These are phyloP conservation scores for Megastigmus dorsalis DNA, from an alignment of 2,888 invertebrate species.

Conservation along the genomic window DNA sequence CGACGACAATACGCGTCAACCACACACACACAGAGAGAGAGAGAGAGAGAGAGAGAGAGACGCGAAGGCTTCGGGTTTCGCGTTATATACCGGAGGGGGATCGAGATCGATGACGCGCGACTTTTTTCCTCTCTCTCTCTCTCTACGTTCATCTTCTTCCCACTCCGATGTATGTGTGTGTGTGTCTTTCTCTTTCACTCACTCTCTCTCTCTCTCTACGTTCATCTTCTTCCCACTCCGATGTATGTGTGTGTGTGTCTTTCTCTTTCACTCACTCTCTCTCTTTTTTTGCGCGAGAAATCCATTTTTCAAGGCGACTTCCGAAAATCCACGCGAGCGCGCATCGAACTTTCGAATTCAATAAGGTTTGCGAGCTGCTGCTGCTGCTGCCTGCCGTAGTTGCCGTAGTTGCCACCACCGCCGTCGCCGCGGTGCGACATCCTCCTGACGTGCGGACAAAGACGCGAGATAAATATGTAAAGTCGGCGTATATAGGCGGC, in stretches of 20 bases:
- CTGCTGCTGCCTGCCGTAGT: no score
- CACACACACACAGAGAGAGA: constrained; percentile 9
- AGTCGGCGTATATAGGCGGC: no score
- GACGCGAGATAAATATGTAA: constrained; percentile 67
- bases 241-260: not conserved
- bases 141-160: no score
- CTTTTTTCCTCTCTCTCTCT: constrained; percentile 49
- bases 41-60: no score
- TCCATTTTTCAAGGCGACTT: constrained; percentile 47
- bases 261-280: not conserved
- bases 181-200: not conserved
- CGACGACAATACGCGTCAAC: constrained; percentile 61
- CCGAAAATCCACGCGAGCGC: constrained; percentile 49
- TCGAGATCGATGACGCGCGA: constrained; percentile 59
- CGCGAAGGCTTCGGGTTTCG: constrained; percentile 2
- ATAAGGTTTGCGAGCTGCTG: no score
- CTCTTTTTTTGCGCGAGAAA: not conserved
- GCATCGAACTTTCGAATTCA: constrained; percentile 47
- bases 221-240: constrained; percentile 4
- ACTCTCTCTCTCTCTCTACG: not conserved
- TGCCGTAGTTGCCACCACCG: no score
- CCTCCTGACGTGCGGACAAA: constrained; percentile 66
- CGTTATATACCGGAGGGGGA: not conserved
- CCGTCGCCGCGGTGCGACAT: constrained; percentile 3
- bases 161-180: no score